Base-by-base conservation (phyloP, 2,888 invertebrate genomes). In the Pollenia amentaria region DNA sequence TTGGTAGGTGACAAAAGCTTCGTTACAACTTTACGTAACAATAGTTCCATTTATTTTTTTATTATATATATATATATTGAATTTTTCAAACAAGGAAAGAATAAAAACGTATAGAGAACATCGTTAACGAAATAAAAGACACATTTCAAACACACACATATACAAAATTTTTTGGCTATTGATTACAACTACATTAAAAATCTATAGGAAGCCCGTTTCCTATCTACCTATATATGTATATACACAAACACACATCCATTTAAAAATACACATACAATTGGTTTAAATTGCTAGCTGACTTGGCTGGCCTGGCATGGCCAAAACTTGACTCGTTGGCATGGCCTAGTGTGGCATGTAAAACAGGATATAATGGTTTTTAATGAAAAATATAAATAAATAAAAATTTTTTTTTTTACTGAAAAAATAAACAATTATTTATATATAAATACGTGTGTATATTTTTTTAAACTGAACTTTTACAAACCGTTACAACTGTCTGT, bases 111-210 rank as follows among this genome's bases (percentile, higher is more conserved):
- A 29, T 29, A 62, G n/a, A 48, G n/a, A 38, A 10, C 38, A 21
- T 18, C 16, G 40, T 18, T n/a, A 29, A 44, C 11, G 60, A 16
- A 70, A 70, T 48, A 57, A 51, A 55, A 57, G 55, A 42, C 64
- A 73, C 51, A 72, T 65, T 75, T 69, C 70, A 76, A 75, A 82
- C 48, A 48, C 64, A 70, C 38, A 75, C 48, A 70, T 79, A 60
- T 16, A 53, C 48, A 79, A 55, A 65, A 75, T 70, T 1, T 21
- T 70, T 64, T 83, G 70, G 72, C 83, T 76, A 76, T 83, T 86
- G 86, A 83, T 83, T 86, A 83, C 83, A 83, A 60, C 83, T 53
- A 76, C 60, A 79, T 83, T 83, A 83, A 86, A 86, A 79, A 83
- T 64, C 70, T 76, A 83, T 67, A 82, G 82, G 57, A 82, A 86